A percentile compares a stretch with the other conserved stretches of the same genome.
Evolutionary conservation across 2,113 vertebrate species (phyloP).

Genomic region (Tamias sibiricus): DNA sequence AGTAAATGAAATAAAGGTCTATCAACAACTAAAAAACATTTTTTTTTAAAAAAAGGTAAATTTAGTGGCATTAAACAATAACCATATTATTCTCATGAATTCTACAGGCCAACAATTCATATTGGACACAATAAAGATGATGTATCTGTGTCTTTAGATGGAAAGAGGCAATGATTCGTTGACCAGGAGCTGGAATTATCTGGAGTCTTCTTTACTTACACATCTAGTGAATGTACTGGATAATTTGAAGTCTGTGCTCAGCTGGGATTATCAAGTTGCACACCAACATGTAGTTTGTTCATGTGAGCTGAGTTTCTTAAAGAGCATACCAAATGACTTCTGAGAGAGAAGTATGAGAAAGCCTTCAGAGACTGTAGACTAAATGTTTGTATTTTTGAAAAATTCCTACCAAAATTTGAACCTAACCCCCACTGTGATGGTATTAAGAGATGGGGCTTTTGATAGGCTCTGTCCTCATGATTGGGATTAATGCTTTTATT

Average conservation of each 20-base stretch:
- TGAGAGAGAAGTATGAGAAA: background rate
- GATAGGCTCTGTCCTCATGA: background rate
- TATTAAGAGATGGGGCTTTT: background rate
- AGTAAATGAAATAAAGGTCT: no score
- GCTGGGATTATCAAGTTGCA: background rate
- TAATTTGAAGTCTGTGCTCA: slow-evolving; percentile 15
- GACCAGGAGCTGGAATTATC: background rate
- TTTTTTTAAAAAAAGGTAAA: background rate
- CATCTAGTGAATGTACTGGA: background rate
- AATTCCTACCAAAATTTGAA: background rate
- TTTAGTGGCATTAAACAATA: background rate
- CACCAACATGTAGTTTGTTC: background rate
- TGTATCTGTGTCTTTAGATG: background rate
- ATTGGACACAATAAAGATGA: background rate
- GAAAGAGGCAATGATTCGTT: background rate
- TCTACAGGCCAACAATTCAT: background rate
- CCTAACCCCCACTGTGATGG: background rate
- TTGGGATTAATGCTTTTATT: background rate
- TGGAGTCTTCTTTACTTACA: slow-evolving; percentile 38
- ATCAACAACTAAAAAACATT: no score
- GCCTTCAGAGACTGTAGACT: background rate
- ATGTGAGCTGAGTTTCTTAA: background rate
- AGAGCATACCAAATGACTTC: background rate
- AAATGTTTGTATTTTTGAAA: background rate
- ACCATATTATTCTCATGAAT: background rate